Evolutionary conservation across 2,888 invertebrate genomes (phyloP).

Genomic region (Tridacna gigas): DNA sequence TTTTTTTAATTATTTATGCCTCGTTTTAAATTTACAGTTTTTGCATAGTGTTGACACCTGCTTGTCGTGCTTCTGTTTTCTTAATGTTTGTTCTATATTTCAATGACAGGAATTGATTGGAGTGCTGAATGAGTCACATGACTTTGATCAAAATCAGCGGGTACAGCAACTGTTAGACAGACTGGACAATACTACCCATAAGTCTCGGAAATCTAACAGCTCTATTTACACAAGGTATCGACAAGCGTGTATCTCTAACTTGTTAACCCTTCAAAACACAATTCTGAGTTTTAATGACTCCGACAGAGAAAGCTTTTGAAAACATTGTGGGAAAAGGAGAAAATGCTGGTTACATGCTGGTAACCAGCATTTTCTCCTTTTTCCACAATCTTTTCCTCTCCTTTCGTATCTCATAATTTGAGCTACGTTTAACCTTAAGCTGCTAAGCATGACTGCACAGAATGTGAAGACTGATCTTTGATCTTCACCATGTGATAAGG

Average conservation of each 20-base stretch:
- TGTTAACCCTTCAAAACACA: no score
- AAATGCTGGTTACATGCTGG: not conserved
- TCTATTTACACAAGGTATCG: conserved; percentile 8
- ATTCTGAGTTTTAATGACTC: no score
- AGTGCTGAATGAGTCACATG: conserved; percentile 63
- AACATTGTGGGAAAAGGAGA: no score
- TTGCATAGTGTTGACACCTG: not conserved
- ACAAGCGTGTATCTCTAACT: not conserved
- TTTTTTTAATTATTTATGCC: no score
- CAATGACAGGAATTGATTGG: conserved; percentile 70
- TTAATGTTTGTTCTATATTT: not conserved
- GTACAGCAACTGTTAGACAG: conserved; percentile 67
- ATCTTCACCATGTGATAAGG: no score
- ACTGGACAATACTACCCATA: conserved; percentile 19
- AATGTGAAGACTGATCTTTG: no score
- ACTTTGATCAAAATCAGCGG: conserved; percentile 64
- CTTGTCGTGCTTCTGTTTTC: not conserved
- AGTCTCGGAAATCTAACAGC: conserved; percentile 7
- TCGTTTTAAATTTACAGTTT: no score
- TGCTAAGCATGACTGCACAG: no score
- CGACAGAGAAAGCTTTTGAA: no score
- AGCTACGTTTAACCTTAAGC: no score
- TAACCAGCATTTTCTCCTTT: not conserved
- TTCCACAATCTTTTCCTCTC: not conserved
- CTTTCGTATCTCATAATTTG: no score